phyloP scores from a whole-genome alignment of 2,888 invertebrate genomes.

The Sipunculus nudus region DNA sequence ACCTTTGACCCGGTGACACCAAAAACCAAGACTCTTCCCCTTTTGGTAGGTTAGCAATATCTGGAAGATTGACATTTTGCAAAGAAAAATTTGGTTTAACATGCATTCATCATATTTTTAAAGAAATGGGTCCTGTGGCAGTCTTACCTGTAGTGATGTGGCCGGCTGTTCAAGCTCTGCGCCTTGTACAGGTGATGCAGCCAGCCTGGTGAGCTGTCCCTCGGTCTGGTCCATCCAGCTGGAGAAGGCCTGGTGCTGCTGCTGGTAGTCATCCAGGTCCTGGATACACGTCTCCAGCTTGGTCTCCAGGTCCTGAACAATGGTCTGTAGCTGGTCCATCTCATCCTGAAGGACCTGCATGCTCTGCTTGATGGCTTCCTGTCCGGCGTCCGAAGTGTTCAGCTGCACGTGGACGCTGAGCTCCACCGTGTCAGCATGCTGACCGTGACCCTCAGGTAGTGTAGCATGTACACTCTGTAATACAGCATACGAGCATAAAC shows the following conservation, averaged over 20 bases:
- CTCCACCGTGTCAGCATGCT: neutral
- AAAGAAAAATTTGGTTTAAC: too few species aligned
- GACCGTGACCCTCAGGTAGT: conserved; percentile 17
- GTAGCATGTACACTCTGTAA: too few species aligned
- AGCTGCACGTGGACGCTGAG: conserved; percentile 1
- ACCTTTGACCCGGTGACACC: too few species aligned
- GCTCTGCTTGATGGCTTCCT: conserved; percentile 19
- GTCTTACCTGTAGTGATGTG: too few species aligned
- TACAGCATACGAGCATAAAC: too few species aligned
- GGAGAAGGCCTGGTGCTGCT: conserved; percentile 17
- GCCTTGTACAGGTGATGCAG: too few species aligned
- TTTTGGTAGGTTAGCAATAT: too few species aligned
- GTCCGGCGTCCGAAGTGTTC: conserved; percentile 17
- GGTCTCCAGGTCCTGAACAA: neutral
- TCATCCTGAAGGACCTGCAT: conserved; percentile 27
- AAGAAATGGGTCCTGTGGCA: too few species aligned
- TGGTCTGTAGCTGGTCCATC: conserved; percentile 3
- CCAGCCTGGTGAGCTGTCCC: conserved; percentile 21
- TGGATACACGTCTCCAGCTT: conserved; percentile 13
- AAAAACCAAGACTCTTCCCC: too few species aligned
- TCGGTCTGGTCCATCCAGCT: conserved; percentile 23
- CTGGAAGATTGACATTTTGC: too few species aligned
- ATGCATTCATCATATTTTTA: too few species aligned
- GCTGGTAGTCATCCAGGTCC: conserved; percentile 19
- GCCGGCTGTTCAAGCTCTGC: too few species aligned